These are phyloP conservation scores for Mustelus asterias DNA, from an alignment of 2,113 vertebrate genomes.

Conservation along the genomic window DNA sequence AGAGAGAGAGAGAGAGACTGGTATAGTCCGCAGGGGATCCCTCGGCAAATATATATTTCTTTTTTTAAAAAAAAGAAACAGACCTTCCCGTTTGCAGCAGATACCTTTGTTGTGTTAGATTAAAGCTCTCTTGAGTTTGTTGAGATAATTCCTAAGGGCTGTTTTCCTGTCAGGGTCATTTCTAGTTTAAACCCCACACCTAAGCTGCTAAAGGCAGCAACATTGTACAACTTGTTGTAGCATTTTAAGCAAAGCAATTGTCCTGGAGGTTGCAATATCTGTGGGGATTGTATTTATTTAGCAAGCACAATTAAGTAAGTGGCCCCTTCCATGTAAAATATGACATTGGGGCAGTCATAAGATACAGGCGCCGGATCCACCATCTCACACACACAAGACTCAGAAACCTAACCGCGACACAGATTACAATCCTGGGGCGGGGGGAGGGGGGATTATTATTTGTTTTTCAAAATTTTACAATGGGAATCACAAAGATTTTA, in stretches of 20 bases:
- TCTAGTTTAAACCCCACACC: no score
- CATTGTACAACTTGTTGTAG: background rate
- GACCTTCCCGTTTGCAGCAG: conserved; percentile 64
- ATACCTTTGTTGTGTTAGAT: conserved; percentile 39
- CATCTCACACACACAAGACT: background rate
- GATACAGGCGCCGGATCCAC: background rate
- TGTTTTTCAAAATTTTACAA: background rate
- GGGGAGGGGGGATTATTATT: background rate
- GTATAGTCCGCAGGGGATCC: conserved; percentile 49
- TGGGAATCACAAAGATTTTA: background rate
- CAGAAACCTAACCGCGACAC: background rate
- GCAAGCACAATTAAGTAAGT: background rate
- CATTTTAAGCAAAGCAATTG: background rate
- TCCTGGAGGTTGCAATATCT: background rate
- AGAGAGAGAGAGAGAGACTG: conserved; percentile 42
- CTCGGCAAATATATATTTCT: conserved; percentile 33
- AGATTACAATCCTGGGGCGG: background rate
- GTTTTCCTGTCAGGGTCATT: background rate
- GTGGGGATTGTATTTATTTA: background rate
- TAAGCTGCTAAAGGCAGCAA: no score
- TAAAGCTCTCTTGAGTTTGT: conserved; percentile 3
- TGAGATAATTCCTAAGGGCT: background rate
- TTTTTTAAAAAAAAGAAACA: conserved; percentile 24
- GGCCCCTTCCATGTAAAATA: background rate
- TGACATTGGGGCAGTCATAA: background rate